A percentile compares a stretch with the other conserved stretches of the same genome.
Conservation (phyloP, 2,888 invertebrate species). For the Callyntrura sp. region DNA sequence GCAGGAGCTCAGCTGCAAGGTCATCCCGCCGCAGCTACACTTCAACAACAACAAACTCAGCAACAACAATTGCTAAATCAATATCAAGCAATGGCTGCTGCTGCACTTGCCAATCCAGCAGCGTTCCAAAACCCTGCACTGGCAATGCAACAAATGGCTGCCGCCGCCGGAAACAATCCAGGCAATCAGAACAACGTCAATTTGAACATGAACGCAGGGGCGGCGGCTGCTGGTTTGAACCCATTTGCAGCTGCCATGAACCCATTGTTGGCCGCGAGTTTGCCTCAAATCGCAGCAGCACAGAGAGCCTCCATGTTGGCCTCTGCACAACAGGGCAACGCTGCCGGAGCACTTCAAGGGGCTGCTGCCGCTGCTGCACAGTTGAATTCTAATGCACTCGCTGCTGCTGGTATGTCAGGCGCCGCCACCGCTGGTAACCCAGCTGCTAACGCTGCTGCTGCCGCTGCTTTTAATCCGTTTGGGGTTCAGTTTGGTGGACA, state of each 20-base stretch:
- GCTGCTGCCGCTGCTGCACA: constrained; percentile 65
- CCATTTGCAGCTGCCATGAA: constrained; percentile 83
- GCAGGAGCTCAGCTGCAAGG: constrained; percentile 71
- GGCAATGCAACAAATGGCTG: constrained; percentile 78
- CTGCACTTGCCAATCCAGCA: constrained; percentile 80
- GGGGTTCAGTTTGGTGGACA: constrained; percentile 83
- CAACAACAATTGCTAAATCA: constrained; percentile 83
- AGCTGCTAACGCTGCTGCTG: constrained; percentile 83
- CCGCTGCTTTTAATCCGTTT: constrained; percentile 83
- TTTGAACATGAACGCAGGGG: constrained; percentile 74
- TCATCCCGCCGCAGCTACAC: constrained; percentile 69
- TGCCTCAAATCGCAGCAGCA: constrained; percentile 83
- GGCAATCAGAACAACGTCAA: constrained; percentile 68
- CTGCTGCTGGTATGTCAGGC: constrained; percentile 84
- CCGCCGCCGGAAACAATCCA: constrained; percentile 76
- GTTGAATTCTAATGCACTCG: constrained; percentile 85
- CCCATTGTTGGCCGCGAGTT: constrained; percentile 82
- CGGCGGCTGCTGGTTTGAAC: constrained; percentile 74
- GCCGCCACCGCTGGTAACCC: constrained; percentile 76
- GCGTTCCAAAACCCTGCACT: constrained; percentile 81
- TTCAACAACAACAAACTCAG: constrained; percentile 78
- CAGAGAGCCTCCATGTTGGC: constrained; percentile 82
- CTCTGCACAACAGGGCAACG: constrained; percentile 76
- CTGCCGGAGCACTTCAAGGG: constrained; percentile 63
- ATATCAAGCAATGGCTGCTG: constrained; percentile 83